These are phyloP conservation scores for Leucoptera coffeella DNA, from an alignment of 2,888 invertebrate species.

Conservation along the genomic window DNA sequence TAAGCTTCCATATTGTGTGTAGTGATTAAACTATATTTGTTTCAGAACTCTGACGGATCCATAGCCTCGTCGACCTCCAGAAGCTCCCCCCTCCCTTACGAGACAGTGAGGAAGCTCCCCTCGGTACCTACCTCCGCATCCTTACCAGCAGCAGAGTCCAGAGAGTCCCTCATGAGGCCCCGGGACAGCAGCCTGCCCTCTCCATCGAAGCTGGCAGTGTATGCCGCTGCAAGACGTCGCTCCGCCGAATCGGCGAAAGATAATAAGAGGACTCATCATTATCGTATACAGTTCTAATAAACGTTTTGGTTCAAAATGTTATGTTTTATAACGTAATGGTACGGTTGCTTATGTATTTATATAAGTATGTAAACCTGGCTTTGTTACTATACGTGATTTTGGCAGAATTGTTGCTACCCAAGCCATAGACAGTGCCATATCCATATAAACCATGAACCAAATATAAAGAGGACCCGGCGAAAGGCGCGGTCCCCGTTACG, in stretches of 20 bases:
- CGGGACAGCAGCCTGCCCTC: conserved; percentile 53
- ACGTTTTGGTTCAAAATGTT: conserved; percentile 1
- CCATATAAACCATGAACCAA: no score
- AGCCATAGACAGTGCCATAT: no score
- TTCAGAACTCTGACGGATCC: conserved; percentile 38
- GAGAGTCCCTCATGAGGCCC: conserved; percentile 37
- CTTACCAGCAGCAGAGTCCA: conserved; percentile 42
- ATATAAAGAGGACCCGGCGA: no score
- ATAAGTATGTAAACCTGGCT: no score
- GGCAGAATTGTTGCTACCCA: no score
- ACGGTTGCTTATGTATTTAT: no score
- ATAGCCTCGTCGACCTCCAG: conserved; percentile 39
- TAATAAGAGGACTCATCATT: conserved; percentile 57
- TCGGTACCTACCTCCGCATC: conserved; percentile 46
- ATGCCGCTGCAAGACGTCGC: conserved; percentile 43
- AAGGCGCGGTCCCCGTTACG: no score
- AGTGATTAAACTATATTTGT: no score
- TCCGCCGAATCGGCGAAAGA: conserved; percentile 58
- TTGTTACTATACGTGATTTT: no score
- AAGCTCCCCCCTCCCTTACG: conserved; percentile 37
- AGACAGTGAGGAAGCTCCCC: conserved; percentile 34
- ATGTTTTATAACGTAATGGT: no score
- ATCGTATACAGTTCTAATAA: conserved; percentile 65
- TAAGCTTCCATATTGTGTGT: no score
- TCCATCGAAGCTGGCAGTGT: conserved; percentile 58